A percentile compares a stretch with the other conserved stretches of the same genome.
phyloP scores from a whole-genome alignment of 2,113 vertebrate genomes.

The Polyodon spathula region DNA sequence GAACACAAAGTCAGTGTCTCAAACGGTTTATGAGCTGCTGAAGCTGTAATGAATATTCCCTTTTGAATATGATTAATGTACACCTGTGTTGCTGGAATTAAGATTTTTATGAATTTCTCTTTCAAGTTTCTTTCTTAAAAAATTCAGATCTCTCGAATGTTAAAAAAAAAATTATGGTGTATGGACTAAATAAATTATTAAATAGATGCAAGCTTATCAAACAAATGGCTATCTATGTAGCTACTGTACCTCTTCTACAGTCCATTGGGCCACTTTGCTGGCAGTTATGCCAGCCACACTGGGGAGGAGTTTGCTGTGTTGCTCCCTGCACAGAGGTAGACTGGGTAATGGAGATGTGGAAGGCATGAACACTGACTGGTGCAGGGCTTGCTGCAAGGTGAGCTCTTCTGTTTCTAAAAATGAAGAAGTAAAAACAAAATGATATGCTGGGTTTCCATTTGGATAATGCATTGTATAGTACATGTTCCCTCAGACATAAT shows the following conservation, averaged over 20 bases:
- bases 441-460: no score
- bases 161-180: background rate
- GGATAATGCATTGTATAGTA: no score
- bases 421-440: no score
- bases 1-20: no score
- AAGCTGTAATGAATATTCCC: no score
- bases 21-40: no score
- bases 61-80: no score
- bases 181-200: no score
- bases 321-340: slow-evolving; percentile 70
- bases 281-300: slow-evolving; percentile 74
- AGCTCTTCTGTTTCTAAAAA: slow-evolving; percentile 32
- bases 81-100: no score
- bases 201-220: no score
- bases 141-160: background rate
- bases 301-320: slow-evolving; percentile 77
- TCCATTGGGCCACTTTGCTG: slow-evolving; percentile 77
- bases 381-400: slow-evolving; percentile 48
- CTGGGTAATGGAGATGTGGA: slow-evolving; percentile 61
- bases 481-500: no score
- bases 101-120: no score
- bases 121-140: background rate
- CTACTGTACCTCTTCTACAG: slow-evolving; percentile 62
- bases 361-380: slow-evolving; percentile 63
- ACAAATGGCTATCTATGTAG: background rate